A percentile compares a stretch with the other conserved stretches of the same genome.
Evolutionary conservation across 2,888 invertebrate species (phyloP).

Genomic region (Lordiphosa fenestrarum): DNA sequence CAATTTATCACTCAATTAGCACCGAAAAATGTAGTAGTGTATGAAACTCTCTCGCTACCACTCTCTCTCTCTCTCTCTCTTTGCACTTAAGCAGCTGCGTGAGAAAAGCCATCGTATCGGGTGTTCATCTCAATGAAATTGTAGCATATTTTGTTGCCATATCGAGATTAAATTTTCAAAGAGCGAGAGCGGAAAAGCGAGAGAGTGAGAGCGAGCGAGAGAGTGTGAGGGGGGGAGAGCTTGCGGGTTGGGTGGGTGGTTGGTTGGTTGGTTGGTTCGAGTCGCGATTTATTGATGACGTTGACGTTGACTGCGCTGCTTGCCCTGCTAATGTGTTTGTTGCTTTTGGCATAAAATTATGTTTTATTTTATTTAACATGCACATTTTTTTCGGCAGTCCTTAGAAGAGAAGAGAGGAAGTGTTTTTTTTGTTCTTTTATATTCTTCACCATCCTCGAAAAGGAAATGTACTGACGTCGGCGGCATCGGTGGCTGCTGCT

Average conservation of each 20-base stretch:
- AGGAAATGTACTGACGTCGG: slow-evolving; percentile 66
- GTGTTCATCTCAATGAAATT: slow-evolving; percentile 78
- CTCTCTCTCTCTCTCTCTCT: slow-evolving; percentile 22
- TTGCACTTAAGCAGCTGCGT: slow-evolving; percentile 28
- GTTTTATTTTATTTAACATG: slow-evolving; percentile 76
- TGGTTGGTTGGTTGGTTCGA: slow-evolving; percentile 30
- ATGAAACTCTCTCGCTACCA: slow-evolving; percentile 56
- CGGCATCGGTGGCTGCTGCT: slow-evolving; percentile 27
- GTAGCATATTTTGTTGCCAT: slow-evolving; percentile 78
- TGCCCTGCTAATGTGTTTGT: slow-evolving; percentile 74
- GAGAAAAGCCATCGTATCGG: slow-evolving; percentile 60
- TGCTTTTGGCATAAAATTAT: slow-evolving; percentile 71
- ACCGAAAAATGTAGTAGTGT: slow-evolving; percentile 77
- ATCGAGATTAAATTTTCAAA: slow-evolving; percentile 78
- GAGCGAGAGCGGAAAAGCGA: slow-evolving; percentile 32
- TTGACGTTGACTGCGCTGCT: slow-evolving; percentile 36
- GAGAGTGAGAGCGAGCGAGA: slow-evolving; percentile 3
- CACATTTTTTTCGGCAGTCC: slow-evolving; percentile 43
- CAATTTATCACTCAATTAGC: slow-evolving; percentile 79
- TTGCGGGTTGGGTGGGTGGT: slow-evolving; percentile 37
- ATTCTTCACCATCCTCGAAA: slow-evolving; percentile 48
- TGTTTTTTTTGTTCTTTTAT: neutral
- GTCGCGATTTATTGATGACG: slow-evolving; percentile 74
- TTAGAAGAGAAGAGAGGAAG: slow-evolving; percentile 50
- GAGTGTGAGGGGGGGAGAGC: slow-evolving; percentile 22